Evolutionary conservation across 2,113 vertebrate species (phyloP).

Genomic region (Saguinus midas): DNA sequence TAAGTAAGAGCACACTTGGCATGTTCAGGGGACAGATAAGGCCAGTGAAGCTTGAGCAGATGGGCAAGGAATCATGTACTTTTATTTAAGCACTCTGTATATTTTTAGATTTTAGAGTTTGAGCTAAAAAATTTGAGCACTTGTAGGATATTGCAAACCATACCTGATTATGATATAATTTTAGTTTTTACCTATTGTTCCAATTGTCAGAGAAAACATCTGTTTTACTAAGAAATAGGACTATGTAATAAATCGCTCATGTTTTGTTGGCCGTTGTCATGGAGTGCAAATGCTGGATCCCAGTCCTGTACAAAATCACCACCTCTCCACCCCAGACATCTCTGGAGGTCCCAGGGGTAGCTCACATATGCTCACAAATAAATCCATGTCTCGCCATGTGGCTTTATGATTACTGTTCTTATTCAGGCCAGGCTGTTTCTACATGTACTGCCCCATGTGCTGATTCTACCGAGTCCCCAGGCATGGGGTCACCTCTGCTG

Average conservation of each 20-base stretch:
- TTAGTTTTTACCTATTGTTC: slow-evolving; percentile 34
- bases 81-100: background rate
- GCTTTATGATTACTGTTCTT: background rate
- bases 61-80: background rate
- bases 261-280: background rate
- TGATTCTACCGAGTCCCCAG: background rate
- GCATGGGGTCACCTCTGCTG: background rate
- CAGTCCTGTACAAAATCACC: background rate
- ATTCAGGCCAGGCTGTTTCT: background rate
- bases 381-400: background rate
- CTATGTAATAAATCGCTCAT: background rate
- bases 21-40: background rate
- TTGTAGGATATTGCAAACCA: background rate
- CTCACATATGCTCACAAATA: background rate
- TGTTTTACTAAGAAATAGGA: slow-evolving; percentile 18
- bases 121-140: background rate
- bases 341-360: background rate
- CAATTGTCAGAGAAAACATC: slow-evolving; percentile 13
- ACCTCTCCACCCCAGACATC: background rate
- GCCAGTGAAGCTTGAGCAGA: background rate
- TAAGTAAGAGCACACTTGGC: background rate
- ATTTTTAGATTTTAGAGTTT: background rate
- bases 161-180: slow-evolving; percentile 21
- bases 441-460: background rate
- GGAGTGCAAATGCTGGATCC: background rate